Evolutionary conservation across 1,140 invertebrate genomes (phyloP).

Genomic region (Euura saliciscinereae): DNA sequence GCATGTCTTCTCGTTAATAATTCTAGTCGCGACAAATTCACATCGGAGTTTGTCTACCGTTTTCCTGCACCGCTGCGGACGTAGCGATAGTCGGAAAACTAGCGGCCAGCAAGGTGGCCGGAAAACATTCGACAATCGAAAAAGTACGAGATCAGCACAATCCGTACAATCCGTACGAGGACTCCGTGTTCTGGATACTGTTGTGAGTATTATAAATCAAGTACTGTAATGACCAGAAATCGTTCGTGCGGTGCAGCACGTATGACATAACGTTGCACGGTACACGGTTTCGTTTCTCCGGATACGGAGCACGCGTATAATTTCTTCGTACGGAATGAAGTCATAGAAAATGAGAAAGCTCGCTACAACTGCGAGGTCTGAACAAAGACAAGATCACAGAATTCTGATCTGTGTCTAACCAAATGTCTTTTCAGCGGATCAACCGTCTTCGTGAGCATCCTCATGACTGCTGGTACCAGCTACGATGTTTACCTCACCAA

Average conservation of each 20-base stretch:
- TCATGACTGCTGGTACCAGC: constrained; percentile 65
- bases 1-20: constrained; percentile 14
- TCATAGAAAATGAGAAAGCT: not conserved
- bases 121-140: constrained; percentile 40
- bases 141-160: constrained; percentile 70
- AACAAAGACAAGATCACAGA: no score
- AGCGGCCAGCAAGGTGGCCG: constrained; percentile 48
- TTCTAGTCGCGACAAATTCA: constrained; percentile 66
- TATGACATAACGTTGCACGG: not conserved
- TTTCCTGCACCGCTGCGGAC: constrained; percentile 68
- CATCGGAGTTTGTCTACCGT: constrained; percentile 76
- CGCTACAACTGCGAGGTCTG: no score
- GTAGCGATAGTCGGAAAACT: constrained; percentile 64
- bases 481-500: constrained; percentile 53
- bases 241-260: no score
- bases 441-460: constrained; percentile 58
- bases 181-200: constrained; percentile 73
- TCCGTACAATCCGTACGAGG: constrained; percentile 68
- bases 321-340: not conserved
- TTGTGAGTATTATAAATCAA: constrained; percentile 63
- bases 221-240: not conserved
- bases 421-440: constrained; percentile 61
- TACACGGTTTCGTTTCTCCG: not conserved
- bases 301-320: constrained; percentile 28
- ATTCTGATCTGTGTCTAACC: not conserved